Conservation (phyloP, 2,113 vertebrate genomes). For the Variabilichromis moorii region DNA sequence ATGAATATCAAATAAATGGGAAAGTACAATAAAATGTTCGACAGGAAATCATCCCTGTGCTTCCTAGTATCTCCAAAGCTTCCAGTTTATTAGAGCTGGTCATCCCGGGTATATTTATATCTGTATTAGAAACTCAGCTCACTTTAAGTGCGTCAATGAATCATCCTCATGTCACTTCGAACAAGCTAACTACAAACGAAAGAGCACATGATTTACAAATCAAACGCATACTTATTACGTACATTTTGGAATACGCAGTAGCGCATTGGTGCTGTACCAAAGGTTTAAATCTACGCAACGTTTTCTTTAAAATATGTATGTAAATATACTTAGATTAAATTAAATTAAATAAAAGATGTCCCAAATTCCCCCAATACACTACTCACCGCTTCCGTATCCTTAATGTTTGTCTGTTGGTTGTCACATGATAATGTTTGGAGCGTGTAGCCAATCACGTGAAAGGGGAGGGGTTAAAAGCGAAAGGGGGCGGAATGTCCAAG, state of each 20-base stretch:
- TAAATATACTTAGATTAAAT: not conserved
- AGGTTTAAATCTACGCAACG: not conserved
- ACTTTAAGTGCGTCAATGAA: not conserved
- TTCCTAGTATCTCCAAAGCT: not conserved
- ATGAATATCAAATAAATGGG: not conserved
- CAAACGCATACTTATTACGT: not conserved
- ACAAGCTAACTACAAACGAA: not conserved
- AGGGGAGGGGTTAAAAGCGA: not conserved
- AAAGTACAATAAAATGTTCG: not conserved
- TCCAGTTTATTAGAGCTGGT: not conserved
- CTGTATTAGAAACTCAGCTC: not conserved
- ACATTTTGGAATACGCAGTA: not conserved
- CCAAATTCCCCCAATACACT: not conserved
- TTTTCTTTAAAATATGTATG: accelerated
- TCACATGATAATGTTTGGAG: constrained; percentile 34
- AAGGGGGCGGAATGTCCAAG: not conserved
- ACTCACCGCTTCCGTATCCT: constrained; percentile 19
- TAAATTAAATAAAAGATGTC: not conserved
- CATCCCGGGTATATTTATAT: not conserved
- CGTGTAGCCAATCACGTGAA: constrained; percentile 15
- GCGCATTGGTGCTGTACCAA: accelerated
- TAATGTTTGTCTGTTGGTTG: not conserved
- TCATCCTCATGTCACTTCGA: not conserved
- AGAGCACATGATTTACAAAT: not conserved
- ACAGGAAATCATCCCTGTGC: not conserved